phyloP scores from a whole-genome alignment of 1,140 invertebrate genomes.

The Aphaenogaster rudis region DNA sequence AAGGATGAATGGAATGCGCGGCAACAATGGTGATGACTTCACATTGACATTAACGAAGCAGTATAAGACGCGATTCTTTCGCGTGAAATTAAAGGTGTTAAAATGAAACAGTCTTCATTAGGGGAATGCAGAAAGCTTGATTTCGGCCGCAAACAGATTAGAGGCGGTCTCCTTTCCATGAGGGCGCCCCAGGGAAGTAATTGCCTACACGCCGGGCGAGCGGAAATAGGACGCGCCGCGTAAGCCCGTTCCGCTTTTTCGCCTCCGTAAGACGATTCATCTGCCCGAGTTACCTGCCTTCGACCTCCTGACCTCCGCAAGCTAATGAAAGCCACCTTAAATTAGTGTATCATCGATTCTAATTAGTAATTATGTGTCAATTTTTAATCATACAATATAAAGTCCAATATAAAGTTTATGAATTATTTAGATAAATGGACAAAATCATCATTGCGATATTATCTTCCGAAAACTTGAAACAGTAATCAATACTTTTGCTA shows the following conservation, averaged over 20 bases:
- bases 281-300: conserved; percentile 62
- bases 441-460: background rate
- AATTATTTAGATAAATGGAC: background rate
- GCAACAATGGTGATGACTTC: background rate
- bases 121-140: conserved; percentile 61
- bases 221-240: conserved; percentile 73
- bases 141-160: conserved; percentile 78
- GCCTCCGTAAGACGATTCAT: conserved; percentile 56
- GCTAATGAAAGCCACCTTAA: conserved; percentile 62
- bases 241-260: conserved; percentile 72
- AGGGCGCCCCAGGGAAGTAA: conserved; percentile 65
- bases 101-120: conserved; percentile 75
- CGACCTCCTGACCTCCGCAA: conserved; percentile 62
- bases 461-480: background rate
- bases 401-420: background rate
- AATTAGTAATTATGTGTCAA: conserved; percentile 24
- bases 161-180: conserved; percentile 53
- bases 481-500: background rate
- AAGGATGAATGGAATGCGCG: background rate
- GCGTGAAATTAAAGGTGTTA: conserved; percentile 41
- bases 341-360: conserved; percentile 24
- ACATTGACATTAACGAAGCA: conserved; percentile 13
- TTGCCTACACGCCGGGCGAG: conserved; percentile 61
- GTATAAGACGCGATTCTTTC: background rate
- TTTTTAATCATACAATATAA: background rate